These are phyloP conservation scores for Conopomorpha cramerella DNA, from an alignment of 1,140 invertebrate species.

Conservation along the genomic window DNA sequence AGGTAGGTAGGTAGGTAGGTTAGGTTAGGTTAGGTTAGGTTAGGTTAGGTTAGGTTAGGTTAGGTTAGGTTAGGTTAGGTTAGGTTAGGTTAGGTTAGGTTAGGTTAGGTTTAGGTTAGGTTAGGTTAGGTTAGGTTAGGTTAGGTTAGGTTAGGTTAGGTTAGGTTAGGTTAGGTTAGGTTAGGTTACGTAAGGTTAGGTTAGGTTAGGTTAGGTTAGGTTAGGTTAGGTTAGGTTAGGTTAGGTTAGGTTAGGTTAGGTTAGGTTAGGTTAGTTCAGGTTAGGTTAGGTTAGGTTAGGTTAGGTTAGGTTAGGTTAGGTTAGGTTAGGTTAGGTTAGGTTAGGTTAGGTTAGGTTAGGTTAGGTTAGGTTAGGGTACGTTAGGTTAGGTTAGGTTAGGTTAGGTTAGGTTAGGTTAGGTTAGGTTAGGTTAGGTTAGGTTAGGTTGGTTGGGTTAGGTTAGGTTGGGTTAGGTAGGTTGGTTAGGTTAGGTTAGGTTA, in stretches of 20 bases:
- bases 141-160: background rate
- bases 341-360: background rate
- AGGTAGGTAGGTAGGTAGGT: slow-evolving; percentile 1
- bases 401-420: slow-evolving; percentile 11
- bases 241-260: background rate
- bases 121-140: background rate
- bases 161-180: slow-evolving; percentile 1
- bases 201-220: background rate
- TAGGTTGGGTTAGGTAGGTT: slow-evolving; percentile 13
- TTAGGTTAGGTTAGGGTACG: background rate
- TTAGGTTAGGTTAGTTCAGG: background rate
- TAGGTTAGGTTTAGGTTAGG: background rate
- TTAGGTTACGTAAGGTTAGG: background rate
- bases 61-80: slow-evolving; percentile 1
- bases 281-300: background rate
- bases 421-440: slow-evolving; percentile 4
- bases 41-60: no score
- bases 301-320: background rate
- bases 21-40: background rate
- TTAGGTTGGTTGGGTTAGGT: slow-evolving; percentile 14
- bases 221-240: slow-evolving; percentile 1
- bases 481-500: slow-evolving; percentile 14
- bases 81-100: no score
- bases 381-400: slow-evolving; percentile 8
- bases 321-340: background rate